These are phyloP conservation scores for Corvus hawaiiensis DNA, from an alignment of 2,113 vertebrate species.

Conservation along the genomic window DNA sequence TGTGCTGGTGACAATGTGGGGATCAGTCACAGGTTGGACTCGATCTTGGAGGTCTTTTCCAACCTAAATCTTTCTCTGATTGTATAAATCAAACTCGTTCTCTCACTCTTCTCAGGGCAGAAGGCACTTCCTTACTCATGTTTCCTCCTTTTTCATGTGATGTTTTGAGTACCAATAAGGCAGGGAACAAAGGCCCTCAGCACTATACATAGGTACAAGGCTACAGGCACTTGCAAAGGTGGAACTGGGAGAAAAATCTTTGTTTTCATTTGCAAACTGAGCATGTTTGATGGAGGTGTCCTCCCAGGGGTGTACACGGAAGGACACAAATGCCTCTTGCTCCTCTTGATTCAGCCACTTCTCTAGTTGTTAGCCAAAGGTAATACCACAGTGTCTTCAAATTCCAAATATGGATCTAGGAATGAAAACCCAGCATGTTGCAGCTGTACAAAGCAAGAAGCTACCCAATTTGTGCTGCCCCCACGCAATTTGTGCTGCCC, in stretches of 20 bases:
- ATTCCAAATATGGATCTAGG: background rate
- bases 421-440: rapidly evolving
- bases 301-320: background rate
- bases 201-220: background rate
- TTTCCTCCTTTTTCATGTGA: background rate
- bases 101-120: background rate
- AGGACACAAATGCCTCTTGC: background rate
- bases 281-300: background rate
- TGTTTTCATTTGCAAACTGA: background rate
- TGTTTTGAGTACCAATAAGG: background rate
- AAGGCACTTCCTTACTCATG: background rate
- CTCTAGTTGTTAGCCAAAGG: rapidly evolving
- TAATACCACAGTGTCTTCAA: background rate
- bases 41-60: background rate
- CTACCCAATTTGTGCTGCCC: background rate
- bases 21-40: background rate
- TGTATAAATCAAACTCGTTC: background rate
- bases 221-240: background rate
- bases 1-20: background rate
- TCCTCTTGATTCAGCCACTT: background rate
- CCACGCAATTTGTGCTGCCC: background rate
- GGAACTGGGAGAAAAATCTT: background rate
- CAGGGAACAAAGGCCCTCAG: background rate
- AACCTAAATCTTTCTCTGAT: background rate
- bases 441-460: background rate